Base-by-base conservation (phyloP, 2,113 vertebrate genomes). In the Otolemur garnettii region DNA sequence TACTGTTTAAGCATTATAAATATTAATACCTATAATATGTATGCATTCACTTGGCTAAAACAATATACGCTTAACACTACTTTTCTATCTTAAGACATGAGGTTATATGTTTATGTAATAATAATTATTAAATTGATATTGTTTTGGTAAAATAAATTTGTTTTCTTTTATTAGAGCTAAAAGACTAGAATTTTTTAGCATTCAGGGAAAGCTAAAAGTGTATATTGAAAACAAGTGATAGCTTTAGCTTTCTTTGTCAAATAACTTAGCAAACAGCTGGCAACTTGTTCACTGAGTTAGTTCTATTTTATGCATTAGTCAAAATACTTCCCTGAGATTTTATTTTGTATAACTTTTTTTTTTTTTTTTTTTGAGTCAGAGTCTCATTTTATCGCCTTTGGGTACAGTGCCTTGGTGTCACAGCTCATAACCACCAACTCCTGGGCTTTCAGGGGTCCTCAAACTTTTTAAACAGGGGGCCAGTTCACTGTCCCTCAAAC, bases 281-380 rank as follows among this genome's bases (percentile, higher is more conserved):
- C 24, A 91, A 74, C 59, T 77, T 89, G 33, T 85, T 77, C 74
- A 91, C 71, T 87, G 93, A 90, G 35, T 26, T 94, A 26, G 42
- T 66, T 50, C 82, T 90, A 55, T 80, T 77, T 97, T 93, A 83
- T 74, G 24, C 7, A 85, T 66, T 35, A 78, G 38, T 90, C 82
- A 87, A 96, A 87, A 55, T 35, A 68, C 7, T 38, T 96, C 9
- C 14, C 14, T 71, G 50, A 87, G 50, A 71, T 69, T 89, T 89
- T 53, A 93, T 80, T 93, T 69, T 77, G 24, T 71, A 62, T 57
- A 71, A 66, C 28, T 7, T 9, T 50, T 50, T 45, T 45, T 50
- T 50, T 50, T 50, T 50, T 50, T 50, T 50, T 50, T 50, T 50
- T 50, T 50, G 45, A 50, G 45, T 8, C 45, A 50, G 45, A 50